phyloP scores from a whole-genome alignment of 2,797 vertebrate genomes.

The Phoxinus dragarum region DNA sequence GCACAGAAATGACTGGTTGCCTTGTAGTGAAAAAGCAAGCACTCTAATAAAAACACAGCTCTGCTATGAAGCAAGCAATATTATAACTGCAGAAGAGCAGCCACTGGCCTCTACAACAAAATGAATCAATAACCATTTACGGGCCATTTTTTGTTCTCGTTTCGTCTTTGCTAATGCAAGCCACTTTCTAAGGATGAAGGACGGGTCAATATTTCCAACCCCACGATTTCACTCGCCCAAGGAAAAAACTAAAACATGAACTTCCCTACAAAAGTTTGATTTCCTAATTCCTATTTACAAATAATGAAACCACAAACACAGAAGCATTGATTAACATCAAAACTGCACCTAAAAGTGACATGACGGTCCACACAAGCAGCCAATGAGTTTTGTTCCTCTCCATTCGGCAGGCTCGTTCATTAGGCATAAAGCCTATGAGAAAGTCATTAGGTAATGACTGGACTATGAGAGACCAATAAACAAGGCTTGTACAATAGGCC shows the following conservation, averaged over 20 bases:
- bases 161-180: constrained; percentile 30
- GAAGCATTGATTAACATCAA: constrained; percentile 10
- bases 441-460: constrained; percentile 39
- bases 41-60: constrained; percentile 32
- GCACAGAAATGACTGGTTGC: background rate
- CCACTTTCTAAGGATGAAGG: constrained; percentile 2
- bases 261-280: background rate
- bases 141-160: constrained; percentile 31
- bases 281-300: constrained; percentile 7
- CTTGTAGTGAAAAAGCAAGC: constrained; percentile 34
- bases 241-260: constrained; percentile 38
- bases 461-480: constrained; percentile 50
- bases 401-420: constrained; percentile 23
- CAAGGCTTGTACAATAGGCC: constrained; percentile 43
- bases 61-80: constrained; percentile 39
- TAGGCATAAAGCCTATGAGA: constrained; percentile 40
- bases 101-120: constrained; percentile 15
- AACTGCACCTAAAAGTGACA: constrained; percentile 6
- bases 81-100: constrained; percentile 47
- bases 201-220: constrained; percentile 38
- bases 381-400: background rate
- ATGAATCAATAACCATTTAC: constrained; percentile 59
- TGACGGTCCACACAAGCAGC: background rate
- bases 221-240: background rate
- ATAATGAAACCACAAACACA: background rate